Conservation (phyloP, 2,888 invertebrate genomes). For the Pseudococcus jackbeardsleyi region DNA sequence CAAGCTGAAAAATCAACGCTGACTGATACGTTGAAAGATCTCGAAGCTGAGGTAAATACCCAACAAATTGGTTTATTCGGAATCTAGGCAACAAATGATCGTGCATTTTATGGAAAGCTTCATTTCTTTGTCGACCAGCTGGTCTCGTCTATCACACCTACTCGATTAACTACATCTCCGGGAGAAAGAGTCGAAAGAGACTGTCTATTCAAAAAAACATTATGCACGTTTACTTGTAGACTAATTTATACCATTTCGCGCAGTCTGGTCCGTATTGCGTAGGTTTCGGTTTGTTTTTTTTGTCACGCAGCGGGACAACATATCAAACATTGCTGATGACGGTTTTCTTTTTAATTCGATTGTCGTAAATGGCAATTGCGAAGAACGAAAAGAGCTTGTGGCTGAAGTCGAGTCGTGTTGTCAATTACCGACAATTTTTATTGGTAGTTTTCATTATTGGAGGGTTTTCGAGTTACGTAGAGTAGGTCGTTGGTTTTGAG, state of each 20-base stretch:
- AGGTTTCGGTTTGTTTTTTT: neutral
- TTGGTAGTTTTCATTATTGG: neutral
- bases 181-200: neutral
- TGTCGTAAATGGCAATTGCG: neutral
- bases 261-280: neutral
- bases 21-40: constrained; percentile 74
- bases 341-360: neutral
- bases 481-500: too few species aligned
- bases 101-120: too few species aligned
- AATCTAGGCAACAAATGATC: too few species aligned
- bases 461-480: neutral
- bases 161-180: neutral
- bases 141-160: constrained; percentile 5
- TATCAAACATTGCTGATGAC: neutral
- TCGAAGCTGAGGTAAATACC: neutral
- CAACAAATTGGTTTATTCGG: too few species aligned
- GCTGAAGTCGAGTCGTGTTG: neutral
- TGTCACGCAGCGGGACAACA: neutral
- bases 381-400: neutral
- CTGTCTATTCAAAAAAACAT: neutral
- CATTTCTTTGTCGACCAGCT: neutral
- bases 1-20: constrained; percentile 87
- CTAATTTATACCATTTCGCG: neutral
- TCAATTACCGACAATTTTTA: neutral
- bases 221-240: neutral